phyloP scores from a whole-genome alignment of 2,888 invertebrate species.

The Nebria brevicollis region DNA sequence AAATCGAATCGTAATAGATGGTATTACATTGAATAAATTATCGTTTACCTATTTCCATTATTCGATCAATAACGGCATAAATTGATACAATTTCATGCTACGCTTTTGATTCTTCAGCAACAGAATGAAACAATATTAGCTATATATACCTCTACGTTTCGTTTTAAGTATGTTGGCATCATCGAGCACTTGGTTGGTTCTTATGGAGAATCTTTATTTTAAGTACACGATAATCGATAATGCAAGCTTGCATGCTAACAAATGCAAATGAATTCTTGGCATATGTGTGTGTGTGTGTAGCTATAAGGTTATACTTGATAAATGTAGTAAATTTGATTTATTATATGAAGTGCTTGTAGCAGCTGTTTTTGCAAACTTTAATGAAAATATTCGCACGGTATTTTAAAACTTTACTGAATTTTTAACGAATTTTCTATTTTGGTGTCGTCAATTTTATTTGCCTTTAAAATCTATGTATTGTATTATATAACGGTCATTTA shows the following conservation, averaged over 20 bases:
- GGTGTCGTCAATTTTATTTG: not conserved
- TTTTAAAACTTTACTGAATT: not conserved
- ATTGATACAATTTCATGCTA: not conserved
- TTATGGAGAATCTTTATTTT: conserved; percentile 14
- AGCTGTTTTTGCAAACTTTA: not conserved
- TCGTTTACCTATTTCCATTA: conserved; percentile 23
- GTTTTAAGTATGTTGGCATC: too few relatives aligned
- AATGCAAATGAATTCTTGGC: conserved; percentile 29
- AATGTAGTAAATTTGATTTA: not conserved
- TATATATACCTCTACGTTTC: too few relatives aligned
- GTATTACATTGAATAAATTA: not conserved
- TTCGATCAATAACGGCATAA: conserved; percentile 34
- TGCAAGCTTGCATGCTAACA: conserved; percentile 42
- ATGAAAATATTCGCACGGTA: not conserved
- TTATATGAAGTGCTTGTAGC: not conserved
- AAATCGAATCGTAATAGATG: conserved; percentile 1
- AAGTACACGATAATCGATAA: conserved; percentile 26
- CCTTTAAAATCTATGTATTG: too few relatives aligned
- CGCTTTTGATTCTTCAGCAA: not conserved
- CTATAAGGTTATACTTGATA: not conserved
- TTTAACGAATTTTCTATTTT: not conserved
- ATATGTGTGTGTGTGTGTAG: conserved; percentile 9
- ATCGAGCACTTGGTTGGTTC: not conserved
- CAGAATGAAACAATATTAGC: too few relatives aligned
- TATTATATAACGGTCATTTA: too few relatives aligned